phyloP scores from a whole-genome alignment of 2,888 invertebrate genomes.

The Fissipunctia ypsillon region DNA sequence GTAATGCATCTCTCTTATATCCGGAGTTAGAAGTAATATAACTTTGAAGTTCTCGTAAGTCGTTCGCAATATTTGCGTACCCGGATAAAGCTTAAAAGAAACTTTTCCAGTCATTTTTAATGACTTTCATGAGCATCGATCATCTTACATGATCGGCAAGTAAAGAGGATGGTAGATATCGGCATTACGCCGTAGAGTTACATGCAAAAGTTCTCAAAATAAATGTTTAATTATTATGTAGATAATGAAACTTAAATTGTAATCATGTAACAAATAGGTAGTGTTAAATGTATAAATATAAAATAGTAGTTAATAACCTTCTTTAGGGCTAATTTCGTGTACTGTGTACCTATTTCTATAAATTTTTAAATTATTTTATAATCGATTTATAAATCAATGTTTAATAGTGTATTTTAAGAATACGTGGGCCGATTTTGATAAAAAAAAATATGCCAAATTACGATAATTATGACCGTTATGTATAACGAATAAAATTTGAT shows the following conservation, averaged over 20 bases:
- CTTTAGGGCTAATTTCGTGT: constrained; percentile 80
- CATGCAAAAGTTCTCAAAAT: constrained; percentile 62
- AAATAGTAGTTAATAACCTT: constrained; percentile 81
- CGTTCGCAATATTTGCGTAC: constrained; percentile 72
- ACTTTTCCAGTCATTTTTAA: constrained; percentile 48
- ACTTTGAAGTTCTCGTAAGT: constrained; percentile 64
- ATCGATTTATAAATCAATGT: constrained; percentile 73
- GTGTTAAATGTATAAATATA: constrained; percentile 83
- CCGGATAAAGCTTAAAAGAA: constrained; percentile 55
- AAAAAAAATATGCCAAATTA: constrained; percentile 83
- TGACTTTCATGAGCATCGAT: constrained; percentile 30
- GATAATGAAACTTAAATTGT: constrained; percentile 82
- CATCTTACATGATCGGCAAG: constrained; percentile 26
- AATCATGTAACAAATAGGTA: constrained; percentile 85
- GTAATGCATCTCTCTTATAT: constrained; percentile 58
- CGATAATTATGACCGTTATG: constrained; percentile 73
- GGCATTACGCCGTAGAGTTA: constrained; percentile 39
- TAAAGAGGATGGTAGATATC: constrained; percentile 34
- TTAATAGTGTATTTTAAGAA: constrained; percentile 75
- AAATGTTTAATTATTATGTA: constrained; percentile 77
- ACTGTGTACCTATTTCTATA: constrained; percentile 77
- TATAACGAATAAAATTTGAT: constrained; percentile 68
- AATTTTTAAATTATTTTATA: constrained; percentile 81
- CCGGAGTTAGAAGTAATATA: constrained; percentile 56
- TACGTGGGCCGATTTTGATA: constrained; percentile 79